phyloP scores from a whole-genome alignment of 2,113 vertebrate species.

The Hystrix cristata region DNA sequence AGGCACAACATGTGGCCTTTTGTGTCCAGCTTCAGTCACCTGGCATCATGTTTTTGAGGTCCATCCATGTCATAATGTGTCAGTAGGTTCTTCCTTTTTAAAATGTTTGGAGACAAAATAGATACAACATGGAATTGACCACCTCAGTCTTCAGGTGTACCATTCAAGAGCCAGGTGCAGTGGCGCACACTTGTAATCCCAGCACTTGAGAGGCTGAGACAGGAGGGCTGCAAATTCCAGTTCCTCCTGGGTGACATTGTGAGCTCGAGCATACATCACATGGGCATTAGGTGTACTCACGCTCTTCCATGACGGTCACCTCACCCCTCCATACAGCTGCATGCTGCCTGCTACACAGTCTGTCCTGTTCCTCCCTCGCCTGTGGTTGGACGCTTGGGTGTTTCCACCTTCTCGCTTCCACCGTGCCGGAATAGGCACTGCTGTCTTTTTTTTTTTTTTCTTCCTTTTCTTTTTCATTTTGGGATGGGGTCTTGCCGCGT shows the following conservation, averaged over 20 bases:
- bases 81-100: neutral
- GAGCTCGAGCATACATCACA: neutral
- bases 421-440: accelerated
- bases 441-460: neutral
- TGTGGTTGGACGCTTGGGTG: neutral
- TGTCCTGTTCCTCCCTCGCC: neutral
- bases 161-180: accelerated
- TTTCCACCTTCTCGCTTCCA: neutral
- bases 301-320: accelerated
- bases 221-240: neutral
- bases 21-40: neutral
- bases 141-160: neutral
- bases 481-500: neutral
- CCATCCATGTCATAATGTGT: neutral
- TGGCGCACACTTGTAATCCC: neutral
- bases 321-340: neutral
- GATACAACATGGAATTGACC: neutral
- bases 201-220: neutral
- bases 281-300: too few relatives aligned
- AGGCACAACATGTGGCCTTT: neutral
- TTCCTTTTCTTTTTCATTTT: neutral
- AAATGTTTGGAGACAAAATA: neutral
- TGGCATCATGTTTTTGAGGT: neutral
- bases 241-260: too few relatives aligned
- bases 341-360: neutral